These are phyloP conservation scores for Drosophila teissieri DNA, from an alignment of 1,140 invertebrate species.

Conservation along the genomic window DNA sequence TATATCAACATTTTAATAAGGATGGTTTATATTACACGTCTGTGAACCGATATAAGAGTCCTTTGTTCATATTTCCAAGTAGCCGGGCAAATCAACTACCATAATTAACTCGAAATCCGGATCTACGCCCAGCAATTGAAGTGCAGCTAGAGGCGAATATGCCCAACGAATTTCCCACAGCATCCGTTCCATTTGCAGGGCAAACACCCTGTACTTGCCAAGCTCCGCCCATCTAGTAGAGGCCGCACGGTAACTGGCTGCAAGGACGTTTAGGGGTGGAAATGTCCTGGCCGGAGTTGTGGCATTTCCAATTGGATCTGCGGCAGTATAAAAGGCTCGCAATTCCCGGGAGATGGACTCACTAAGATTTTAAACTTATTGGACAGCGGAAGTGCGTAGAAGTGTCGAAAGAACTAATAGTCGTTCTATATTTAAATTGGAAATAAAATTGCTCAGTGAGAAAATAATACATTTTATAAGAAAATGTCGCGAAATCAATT, in stretches of 20 bases:
- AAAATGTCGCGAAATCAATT: conserved; percentile 85
- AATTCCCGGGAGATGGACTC: conserved; percentile 71
- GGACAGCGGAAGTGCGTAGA: conserved; percentile 38
- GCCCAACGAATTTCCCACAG: conserved; percentile 53
- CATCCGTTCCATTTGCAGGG: conserved; percentile 25
- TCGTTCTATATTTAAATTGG: background rate
- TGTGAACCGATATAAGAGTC: background rate
- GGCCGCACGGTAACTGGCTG: conserved; percentile 52
- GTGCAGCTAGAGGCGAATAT: conserved; percentile 8
- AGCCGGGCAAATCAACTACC: conserved; percentile 1
- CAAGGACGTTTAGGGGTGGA: conserved; percentile 61
- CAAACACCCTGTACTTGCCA: conserved; percentile 70
- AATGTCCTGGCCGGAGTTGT: conserved; percentile 25
- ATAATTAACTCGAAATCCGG: conserved; percentile 27
- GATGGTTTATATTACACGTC: too few species aligned
- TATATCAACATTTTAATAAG: too few species aligned
- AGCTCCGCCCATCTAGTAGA: conserved; percentile 66
- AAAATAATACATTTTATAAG: background rate
- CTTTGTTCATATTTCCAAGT: background rate
- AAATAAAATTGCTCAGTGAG: background rate
- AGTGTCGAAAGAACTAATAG: background rate
- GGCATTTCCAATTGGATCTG: conserved; percentile 70
- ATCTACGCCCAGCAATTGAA: conserved; percentile 1
- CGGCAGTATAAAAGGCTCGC: conserved; percentile 68
- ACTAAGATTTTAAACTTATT: conserved; percentile 71